Evolutionary conservation across 2,888 invertebrate genomes (phyloP).

Genomic region (Cheilosia variabilis): DNA sequence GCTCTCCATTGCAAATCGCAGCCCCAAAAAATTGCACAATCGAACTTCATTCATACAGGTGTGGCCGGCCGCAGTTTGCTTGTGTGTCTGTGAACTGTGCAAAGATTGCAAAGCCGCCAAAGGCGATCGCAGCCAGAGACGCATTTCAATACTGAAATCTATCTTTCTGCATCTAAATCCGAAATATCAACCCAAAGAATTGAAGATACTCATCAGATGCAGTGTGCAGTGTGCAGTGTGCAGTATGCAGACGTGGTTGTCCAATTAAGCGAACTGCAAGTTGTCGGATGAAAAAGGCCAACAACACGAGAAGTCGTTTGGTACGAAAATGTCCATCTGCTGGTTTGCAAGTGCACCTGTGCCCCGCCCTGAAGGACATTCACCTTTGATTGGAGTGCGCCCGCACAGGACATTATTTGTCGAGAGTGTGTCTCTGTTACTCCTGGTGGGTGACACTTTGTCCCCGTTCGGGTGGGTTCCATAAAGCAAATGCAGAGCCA

Average conservation of each 20-base stretch:
- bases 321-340: constrained; percentile 23
- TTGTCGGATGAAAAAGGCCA: constrained; percentile 4
- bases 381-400: constrained; percentile 19
- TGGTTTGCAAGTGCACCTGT: constrained; percentile 49
- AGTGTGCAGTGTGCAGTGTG: constrained; percentile 1
- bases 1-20: constrained; percentile 66
- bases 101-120: constrained; percentile 22
- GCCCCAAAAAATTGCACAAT: constrained; percentile 63
- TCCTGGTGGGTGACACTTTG: constrained; percentile 4
- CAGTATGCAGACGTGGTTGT: constrained; percentile 56
- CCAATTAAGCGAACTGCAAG: constrained; percentile 62
- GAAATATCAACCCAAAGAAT: constrained; percentile 66
- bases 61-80: constrained; percentile 51
- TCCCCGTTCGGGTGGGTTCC: background rate
- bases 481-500: constrained; percentile 16
- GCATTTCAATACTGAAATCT: constrained; percentile 48
- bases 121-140: constrained; percentile 46
- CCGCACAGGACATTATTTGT: constrained; percentile 45
- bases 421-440: constrained; percentile 13
- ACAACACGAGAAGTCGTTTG: constrained; percentile 33
- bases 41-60: constrained; percentile 75
- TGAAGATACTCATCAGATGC: constrained; percentile 35
- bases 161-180: constrained; percentile 51
- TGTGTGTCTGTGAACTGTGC: constrained; percentile 1
- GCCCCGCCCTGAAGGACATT: constrained; percentile 70